These are phyloP conservation scores for Aphaenogaster ashmeadi DNA, from an alignment of 1,140 invertebrate species.

Conservation along the genomic window DNA sequence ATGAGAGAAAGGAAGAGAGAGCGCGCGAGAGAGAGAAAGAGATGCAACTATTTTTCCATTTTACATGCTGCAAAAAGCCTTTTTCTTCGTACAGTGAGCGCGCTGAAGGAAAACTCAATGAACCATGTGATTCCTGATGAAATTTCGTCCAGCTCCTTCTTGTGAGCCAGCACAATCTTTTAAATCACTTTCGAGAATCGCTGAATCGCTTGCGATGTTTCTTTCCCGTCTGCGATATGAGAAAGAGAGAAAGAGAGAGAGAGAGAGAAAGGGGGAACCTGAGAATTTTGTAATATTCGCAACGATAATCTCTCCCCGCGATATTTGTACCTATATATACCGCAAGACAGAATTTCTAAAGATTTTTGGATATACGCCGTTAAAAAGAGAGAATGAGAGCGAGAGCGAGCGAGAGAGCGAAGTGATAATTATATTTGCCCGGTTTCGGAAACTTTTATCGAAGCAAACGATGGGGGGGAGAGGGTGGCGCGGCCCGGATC, in stretches of 20 bases:
- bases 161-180: slow-evolving; percentile 72
- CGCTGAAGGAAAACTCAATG: slow-evolving; percentile 59
- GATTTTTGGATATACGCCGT: slow-evolving; percentile 72
- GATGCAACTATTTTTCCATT: slow-evolving; percentile 69
- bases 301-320: slow-evolving; percentile 50
- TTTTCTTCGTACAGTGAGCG: slow-evolving; percentile 62
- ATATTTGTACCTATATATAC: slow-evolving; percentile 37
- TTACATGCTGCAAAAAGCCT: slow-evolving; percentile 44
- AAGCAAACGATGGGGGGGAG: background rate
- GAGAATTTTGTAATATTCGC: slow-evolving; percentile 50
- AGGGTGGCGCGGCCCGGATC: slow-evolving; percentile 35
- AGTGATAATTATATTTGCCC: slow-evolving; percentile 64
- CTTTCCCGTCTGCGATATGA: slow-evolving; percentile 40
- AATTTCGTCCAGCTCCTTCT: slow-evolving; percentile 76
- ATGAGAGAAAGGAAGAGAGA: slow-evolving; percentile 28
- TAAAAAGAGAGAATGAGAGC: background rate
- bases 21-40: slow-evolving; percentile 37
- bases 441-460: slow-evolving; percentile 66
- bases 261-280: background rate
- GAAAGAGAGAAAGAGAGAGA: background rate
- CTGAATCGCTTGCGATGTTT: slow-evolving; percentile 54
- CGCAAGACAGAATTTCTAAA: slow-evolving; percentile 71
- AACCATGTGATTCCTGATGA: slow-evolving; percentile 72
- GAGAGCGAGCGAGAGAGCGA: background rate
- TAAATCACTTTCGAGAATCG: slow-evolving; percentile 61